Evolutionary conservation across 2,888 invertebrate genomes (phyloP).

Genomic region (Cordylochernes scorpioides): DNA sequence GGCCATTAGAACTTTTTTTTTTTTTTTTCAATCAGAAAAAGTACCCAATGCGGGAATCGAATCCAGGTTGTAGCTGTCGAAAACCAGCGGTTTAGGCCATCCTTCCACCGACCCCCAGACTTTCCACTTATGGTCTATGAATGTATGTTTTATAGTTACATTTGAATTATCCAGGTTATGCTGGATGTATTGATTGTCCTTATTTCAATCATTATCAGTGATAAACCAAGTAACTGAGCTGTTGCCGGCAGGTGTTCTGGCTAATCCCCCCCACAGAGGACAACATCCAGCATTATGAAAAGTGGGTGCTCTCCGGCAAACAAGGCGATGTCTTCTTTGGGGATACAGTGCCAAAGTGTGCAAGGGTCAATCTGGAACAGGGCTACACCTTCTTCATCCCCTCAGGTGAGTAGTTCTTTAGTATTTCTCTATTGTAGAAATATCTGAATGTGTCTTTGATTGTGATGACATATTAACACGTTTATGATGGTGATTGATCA

Average conservation of each 20-base stretch:
- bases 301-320: constrained; percentile 40
- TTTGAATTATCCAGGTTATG: background rate
- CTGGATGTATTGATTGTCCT: background rate
- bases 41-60: too few species aligned
- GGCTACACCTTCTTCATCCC: constrained; percentile 90
- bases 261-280: constrained; percentile 78
- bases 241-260: constrained; percentile 25
- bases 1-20: too few species aligned
- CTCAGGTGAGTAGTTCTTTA: constrained; percentile 40
- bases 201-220: background rate
- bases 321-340: constrained; percentile 77
- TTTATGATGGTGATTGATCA: too few species aligned
- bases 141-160: too few species aligned
- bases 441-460: background rate
- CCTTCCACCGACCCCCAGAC: too few species aligned
- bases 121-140: too few species aligned
- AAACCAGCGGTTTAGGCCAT: too few species aligned
- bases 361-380: constrained; percentile 43
- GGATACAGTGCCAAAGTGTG: constrained; percentile 76
- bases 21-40: too few species aligned
- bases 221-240: too few species aligned
- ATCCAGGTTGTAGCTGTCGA: too few species aligned
- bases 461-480: too few species aligned
- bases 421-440: constrained; percentile 77
- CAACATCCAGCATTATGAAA: constrained; percentile 66